These are phyloP conservation scores for Micrasema minimum DNA, from an alignment of 1,140 invertebrate genomes.

Conservation along the genomic window DNA sequence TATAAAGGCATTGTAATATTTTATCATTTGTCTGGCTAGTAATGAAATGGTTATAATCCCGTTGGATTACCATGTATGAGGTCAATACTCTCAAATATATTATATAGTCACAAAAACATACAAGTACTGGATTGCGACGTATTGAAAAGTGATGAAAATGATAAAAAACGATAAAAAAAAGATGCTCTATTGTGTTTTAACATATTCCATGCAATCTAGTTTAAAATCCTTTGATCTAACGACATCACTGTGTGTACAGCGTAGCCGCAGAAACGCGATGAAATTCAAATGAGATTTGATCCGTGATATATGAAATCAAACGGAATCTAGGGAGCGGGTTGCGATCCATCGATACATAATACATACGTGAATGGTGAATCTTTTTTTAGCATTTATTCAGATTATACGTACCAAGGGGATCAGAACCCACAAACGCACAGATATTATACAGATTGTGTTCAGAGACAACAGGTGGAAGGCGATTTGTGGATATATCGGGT, in stretches of 20 bases:
- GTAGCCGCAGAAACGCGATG: conserved; percentile 36
- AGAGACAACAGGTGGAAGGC: conserved; percentile 19
- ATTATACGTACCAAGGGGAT: conserved; percentile 14
- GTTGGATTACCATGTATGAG: no score
- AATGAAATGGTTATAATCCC: no score
- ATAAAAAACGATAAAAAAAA: no score
- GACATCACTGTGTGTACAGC: conserved; percentile 2
- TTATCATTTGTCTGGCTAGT: no score
- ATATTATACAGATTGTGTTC: conserved; percentile 41
- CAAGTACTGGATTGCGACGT: no score
- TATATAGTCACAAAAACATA: no score
- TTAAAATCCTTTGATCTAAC: conserved; percentile 21
- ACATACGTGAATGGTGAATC: conserved; percentile 10
- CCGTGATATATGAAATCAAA: conserved; percentile 52
- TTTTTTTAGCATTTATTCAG: conserved; percentile 51
- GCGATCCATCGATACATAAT: conserved; percentile 44
- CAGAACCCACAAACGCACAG: conserved; percentile 25
- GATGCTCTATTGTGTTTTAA: no score
- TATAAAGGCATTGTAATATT: no score
- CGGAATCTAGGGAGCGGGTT: conserved; percentile 31
- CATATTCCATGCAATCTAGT: conserved; percentile 5
- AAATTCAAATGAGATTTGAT: conserved; percentile 50
- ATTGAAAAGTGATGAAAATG: no score
- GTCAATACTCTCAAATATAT: no score
- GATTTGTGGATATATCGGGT: conserved; percentile 12